phyloP scores from a whole-genome alignment of 2,888 invertebrate species.

The Orchestes rusci region DNA sequence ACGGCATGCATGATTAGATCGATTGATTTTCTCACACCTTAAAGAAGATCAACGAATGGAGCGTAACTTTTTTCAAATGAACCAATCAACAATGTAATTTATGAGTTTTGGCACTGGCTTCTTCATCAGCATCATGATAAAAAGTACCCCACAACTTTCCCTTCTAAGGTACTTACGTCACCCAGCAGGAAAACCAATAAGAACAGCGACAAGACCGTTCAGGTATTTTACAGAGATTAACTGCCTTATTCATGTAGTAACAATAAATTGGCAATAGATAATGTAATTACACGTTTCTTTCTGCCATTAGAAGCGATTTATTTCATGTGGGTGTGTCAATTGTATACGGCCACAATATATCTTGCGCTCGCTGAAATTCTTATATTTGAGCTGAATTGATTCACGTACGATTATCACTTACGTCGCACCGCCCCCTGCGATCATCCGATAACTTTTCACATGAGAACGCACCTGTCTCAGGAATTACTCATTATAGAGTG shows the following conservation, averaged over 20 bases:
- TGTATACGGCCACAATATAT: constrained; percentile 18
- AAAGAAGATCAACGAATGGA: constrained; percentile 32
- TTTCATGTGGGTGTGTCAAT: constrained; percentile 21
- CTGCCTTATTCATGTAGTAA: constrained; percentile 17
- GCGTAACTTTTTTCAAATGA: constrained; percentile 30
- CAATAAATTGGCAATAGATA: constrained; percentile 22
- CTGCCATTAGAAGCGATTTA: constrained; percentile 20
- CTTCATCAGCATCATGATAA: no score
- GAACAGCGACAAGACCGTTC: constrained; percentile 8
- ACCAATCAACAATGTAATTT: no score
- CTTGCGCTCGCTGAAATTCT: no score
- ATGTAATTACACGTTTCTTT: constrained; percentile 23
- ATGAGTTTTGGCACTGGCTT: no score
- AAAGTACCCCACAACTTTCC: no score
- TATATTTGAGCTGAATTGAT: no score
- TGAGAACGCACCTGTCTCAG: no score
- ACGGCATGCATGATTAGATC: constrained; percentile 38
- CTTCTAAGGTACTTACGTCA: no score
- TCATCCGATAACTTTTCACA: no score
- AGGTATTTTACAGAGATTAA: constrained; percentile 17
- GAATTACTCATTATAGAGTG: no score
- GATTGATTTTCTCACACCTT: constrained; percentile 38
- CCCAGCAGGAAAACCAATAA: constrained; percentile 12
- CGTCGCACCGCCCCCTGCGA: no score
- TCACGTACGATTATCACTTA: no score